Conservation (phyloP, 2,113 vertebrate genomes). For the Pavo muticus region DNA sequence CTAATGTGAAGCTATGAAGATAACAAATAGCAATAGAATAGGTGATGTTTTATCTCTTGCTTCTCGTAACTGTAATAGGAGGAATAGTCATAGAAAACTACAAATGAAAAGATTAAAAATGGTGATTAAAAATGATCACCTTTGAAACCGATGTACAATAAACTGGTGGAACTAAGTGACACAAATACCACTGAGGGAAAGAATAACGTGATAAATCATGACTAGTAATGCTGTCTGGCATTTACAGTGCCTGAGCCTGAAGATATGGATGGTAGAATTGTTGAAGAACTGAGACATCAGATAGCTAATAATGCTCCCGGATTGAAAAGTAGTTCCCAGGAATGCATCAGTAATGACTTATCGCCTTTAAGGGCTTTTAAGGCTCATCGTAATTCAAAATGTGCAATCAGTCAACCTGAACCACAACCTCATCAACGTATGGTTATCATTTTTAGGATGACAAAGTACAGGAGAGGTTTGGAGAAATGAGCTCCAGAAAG, state of each 20-base stretch:
- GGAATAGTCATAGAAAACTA: background rate
- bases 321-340: background rate
- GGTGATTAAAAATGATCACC: background rate
- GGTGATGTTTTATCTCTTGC: background rate
- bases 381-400: background rate
- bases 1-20: background rate
- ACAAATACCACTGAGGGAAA: background rate
- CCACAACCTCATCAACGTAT: background rate
- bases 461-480: background rate
- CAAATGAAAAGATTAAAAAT: background rate
- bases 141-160: background rate
- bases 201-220: background rate
- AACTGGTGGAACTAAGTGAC: background rate
- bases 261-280: background rate
- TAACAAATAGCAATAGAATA: background rate
- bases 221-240: background rate
- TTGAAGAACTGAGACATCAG: background rate
- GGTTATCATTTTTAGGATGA: background rate
- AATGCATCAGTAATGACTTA: background rate
- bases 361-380: background rate
- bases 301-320: background rate
- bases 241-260: background rate
- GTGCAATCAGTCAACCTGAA: background rate
- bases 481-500: background rate
- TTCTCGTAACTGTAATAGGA: background rate